Evolutionary conservation across 1,140 invertebrate genomes (phyloP).

Genomic region (Helicoverpa armigera): DNA sequence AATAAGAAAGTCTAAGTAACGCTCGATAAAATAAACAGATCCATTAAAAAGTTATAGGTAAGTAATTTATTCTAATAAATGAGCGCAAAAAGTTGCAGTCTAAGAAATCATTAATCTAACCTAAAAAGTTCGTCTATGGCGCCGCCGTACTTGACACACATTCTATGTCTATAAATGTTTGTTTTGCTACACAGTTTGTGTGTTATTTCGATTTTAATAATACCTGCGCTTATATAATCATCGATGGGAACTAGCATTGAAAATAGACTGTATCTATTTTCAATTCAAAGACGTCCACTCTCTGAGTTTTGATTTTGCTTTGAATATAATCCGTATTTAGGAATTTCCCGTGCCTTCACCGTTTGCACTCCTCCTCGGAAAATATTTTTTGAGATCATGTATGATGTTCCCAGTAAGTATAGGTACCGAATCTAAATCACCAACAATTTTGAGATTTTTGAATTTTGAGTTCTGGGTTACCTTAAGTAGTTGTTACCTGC

Average conservation of each 20-base stretch:
- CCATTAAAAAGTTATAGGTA: background rate
- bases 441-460: too few relatives aligned
- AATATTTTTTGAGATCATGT: too few relatives aligned
- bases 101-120: background rate
- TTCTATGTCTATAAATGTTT: conserved; percentile 44
- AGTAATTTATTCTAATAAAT: background rate
- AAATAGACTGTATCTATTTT: conserved; percentile 49
- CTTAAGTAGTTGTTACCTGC: too few relatives aligned
- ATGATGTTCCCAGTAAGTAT: too few relatives aligned
- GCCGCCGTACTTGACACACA: conserved; percentile 29
- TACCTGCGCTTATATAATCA: conserved; percentile 44
- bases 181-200: conserved; percentile 29
- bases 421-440: too few relatives aligned
- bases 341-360: too few relatives aligned
- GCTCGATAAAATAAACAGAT: too few relatives aligned
- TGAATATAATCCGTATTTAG: too few relatives aligned
- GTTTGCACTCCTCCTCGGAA: too few relatives aligned
- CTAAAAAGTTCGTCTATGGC: conserved; percentile 12
- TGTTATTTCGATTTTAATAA: conserved; percentile 43
- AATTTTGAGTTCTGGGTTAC: too few relatives aligned
- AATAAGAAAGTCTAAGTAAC: too few relatives aligned
- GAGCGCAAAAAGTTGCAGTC: background rate
- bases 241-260: conserved; percentile 36
- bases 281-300: conserved; percentile 26
- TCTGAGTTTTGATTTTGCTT: background rate